These are phyloP conservation scores for Chlorospingus semifuscus DNA, from an alignment of 2,797 vertebrate species.

Conservation along the genomic window DNA sequence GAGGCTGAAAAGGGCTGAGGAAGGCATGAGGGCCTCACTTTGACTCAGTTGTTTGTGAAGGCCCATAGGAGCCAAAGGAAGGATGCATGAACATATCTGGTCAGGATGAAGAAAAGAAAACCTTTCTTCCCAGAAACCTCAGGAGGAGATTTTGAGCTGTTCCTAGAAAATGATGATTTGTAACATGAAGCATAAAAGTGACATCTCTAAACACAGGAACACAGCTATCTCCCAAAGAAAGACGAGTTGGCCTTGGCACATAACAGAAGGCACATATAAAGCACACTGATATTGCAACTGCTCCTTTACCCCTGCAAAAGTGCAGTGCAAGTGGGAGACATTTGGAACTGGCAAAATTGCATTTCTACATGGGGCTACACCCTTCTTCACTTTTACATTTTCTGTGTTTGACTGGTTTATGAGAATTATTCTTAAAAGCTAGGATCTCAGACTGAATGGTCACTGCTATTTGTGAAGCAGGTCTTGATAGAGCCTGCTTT, in stretches of 20 bases:
- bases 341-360: not conserved
- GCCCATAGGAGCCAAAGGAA: not conserved
- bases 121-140: not conserved
- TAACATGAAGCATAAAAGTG: not conserved
- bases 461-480: not conserved
- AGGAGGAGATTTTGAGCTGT: not conserved
- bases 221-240: not conserved
- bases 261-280: not conserved
- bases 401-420: not conserved
- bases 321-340: not conserved
- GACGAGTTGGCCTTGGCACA: not conserved
- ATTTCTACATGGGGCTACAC: not conserved
- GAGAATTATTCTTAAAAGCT: not conserved
- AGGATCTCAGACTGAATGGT: fast-evolving
- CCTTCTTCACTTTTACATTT: not conserved
- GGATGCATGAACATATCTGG: not conserved
- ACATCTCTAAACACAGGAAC: not conserved
- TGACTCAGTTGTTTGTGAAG: not conserved
- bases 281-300: not conserved
- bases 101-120: not conserved
- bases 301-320: not conserved
- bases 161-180: not conserved
- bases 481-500: not conserved
- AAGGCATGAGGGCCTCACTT: not conserved
- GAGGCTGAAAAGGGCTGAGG: not conserved